A percentile compares a stretch with the other conserved stretches of the same genome.
Conservation (phyloP, 35 echinoderm and acorn worm genomes). For the Ophioderma brevispina region DNA sequence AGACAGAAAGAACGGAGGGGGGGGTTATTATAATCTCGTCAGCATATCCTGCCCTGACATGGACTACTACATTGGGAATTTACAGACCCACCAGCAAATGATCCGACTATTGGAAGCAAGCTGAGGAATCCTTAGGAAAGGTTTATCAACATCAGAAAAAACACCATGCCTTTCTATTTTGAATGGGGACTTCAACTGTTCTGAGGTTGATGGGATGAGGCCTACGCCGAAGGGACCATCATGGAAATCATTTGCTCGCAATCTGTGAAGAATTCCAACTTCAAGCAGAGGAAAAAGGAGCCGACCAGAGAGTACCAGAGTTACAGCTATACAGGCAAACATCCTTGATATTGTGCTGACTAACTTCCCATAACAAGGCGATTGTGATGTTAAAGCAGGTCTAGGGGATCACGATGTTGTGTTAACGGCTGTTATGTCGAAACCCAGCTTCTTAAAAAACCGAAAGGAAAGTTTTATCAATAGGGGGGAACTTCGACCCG, state of each 20-base stretch:
- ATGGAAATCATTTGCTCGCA: conserved; percentile 1
- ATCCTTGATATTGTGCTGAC: conserved; percentile 14
- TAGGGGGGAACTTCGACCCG: not conserved
- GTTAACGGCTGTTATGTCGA: not conserved
- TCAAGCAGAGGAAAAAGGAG: not conserved
- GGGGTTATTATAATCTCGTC: conserved; percentile 9
- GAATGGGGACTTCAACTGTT: conserved; percentile 1
- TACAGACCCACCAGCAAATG: not conserved
- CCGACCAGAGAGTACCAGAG: no score
- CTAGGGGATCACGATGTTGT: not conserved
- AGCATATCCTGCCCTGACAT: not conserved
- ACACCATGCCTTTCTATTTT: not conserved
- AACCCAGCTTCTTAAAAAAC: not conserved
- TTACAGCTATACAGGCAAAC: not conserved
- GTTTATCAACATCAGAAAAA: not conserved
- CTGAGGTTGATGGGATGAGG: no score
- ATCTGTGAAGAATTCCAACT: conserved; percentile 1
- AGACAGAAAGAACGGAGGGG: not conserved
- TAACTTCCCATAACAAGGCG: not conserved
- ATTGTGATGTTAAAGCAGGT: not conserved
- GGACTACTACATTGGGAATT: conserved; percentile 19
- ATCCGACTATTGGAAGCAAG: conserved; percentile 5
- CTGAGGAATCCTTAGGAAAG: conserved; percentile 8
- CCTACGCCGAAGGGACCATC: not conserved
- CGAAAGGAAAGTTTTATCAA: not conserved